Evolutionary conservation across 2,888 invertebrate genomes (phyloP).

Genomic region (Deroplatys truncata): DNA sequence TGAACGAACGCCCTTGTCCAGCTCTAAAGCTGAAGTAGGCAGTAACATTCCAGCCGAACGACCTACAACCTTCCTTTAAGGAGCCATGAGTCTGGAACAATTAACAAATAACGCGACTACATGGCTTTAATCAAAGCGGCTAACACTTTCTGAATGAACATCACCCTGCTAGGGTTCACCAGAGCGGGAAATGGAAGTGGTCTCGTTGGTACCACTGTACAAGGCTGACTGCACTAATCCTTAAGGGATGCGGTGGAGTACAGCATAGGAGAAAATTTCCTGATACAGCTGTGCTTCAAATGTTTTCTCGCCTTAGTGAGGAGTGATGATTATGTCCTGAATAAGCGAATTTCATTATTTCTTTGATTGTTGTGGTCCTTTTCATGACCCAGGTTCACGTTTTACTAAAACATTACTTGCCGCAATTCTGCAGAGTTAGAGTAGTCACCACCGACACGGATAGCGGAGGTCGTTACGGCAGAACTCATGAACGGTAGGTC

Average conservation of each 20-base stretch:
- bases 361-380: no score
- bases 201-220: background rate
- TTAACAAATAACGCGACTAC: background rate
- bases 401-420: no score
- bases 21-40: no score
- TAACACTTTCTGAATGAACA: background rate
- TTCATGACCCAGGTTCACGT: no score
- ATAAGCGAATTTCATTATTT: no score
- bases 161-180: background rate
- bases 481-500: no score
- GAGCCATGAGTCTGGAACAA: background rate
- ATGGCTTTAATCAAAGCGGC: background rate
- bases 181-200: background rate
- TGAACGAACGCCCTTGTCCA: background rate
- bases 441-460: no score
- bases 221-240: background rate
- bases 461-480: no score
- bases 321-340: no score
- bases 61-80: background rate
- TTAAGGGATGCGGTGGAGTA: background rate
- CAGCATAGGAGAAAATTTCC: background rate
- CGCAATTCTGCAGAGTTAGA: no score
- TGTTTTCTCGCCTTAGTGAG: background rate
- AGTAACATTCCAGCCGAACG: background rate
- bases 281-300: background rate